These are phyloP conservation scores for Lampris megalopsis DNA, from an alignment of 2,113 vertebrate genomes.

Conservation along the genomic window DNA sequence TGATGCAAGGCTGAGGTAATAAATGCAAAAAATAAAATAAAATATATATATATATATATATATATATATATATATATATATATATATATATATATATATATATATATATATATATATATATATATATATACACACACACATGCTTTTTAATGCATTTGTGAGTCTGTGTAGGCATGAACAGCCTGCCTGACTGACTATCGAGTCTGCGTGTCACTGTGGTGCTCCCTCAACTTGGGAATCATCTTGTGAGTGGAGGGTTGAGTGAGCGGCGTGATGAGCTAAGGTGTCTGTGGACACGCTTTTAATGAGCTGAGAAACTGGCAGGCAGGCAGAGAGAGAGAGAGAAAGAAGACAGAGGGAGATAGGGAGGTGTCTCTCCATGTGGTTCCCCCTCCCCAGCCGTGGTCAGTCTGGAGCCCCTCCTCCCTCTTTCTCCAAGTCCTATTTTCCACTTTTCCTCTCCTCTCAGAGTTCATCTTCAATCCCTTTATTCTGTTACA, in stretches of 20 bases:
- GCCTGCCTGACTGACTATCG: no score
- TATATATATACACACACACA: no score
- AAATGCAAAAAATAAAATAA: constrained; percentile 40
- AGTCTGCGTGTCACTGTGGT: neutral
- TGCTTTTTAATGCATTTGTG: no score
- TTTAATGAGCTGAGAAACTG: constrained; percentile 71
- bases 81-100: no score
- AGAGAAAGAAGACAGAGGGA: neutral
- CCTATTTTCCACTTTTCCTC: neutral
- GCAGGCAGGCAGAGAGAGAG: constrained; percentile 33
- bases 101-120: no score
- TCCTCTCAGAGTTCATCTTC: neutral
- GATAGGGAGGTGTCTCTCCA: constrained; percentile 12
- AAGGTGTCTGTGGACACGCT: constrained; percentile 58
- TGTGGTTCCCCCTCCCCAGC: constrained; percentile 23
- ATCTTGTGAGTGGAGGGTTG: constrained; percentile 58
- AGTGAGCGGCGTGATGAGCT: constrained; percentile 45
- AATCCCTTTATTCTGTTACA: neutral
- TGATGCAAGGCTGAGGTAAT: constrained; percentile 14
- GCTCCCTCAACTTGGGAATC: constrained; percentile 29
- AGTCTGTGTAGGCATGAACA: no score
- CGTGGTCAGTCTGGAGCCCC: constrained; percentile 49
- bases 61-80: constrained; percentile 8
- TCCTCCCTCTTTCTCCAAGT: constrained; percentile 5
- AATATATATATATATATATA: constrained; percentile 6